phyloP scores from a whole-genome alignment of 2,888 invertebrate genomes.

The Monoplex corrugatus region DNA sequence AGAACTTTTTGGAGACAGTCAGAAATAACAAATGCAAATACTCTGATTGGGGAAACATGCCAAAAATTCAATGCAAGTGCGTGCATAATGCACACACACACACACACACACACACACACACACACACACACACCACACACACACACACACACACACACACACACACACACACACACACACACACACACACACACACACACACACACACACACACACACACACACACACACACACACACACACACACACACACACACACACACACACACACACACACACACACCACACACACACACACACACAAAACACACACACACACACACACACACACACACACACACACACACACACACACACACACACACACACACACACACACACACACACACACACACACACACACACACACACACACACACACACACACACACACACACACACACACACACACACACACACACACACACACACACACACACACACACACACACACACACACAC shows the following conservation, averaged over 20 bases:
- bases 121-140: not conserved
- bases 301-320: not conserved
- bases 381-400: not conserved
- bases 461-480: too few species aligned
- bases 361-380: constrained; percentile 32
- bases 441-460: too few species aligned
- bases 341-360: not conserved
- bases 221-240: not conserved
- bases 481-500: too few species aligned
- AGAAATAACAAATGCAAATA: too few species aligned
- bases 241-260: not conserved
- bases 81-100: constrained; percentile 22
- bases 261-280: not conserved
- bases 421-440: not conserved
- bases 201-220: not conserved
- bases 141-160: not conserved
- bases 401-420: not conserved
- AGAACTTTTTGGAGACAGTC: too few species aligned
- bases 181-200: not conserved
- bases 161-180: not conserved
- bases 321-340: not conserved
- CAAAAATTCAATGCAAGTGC: too few species aligned
- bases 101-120: not conserved
- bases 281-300: not conserved
- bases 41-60: too few species aligned